These are phyloP conservation scores for Rotaria sp. DNA, from an alignment of 2,888 invertebrate genomes.

Conservation along the genomic window DNA sequence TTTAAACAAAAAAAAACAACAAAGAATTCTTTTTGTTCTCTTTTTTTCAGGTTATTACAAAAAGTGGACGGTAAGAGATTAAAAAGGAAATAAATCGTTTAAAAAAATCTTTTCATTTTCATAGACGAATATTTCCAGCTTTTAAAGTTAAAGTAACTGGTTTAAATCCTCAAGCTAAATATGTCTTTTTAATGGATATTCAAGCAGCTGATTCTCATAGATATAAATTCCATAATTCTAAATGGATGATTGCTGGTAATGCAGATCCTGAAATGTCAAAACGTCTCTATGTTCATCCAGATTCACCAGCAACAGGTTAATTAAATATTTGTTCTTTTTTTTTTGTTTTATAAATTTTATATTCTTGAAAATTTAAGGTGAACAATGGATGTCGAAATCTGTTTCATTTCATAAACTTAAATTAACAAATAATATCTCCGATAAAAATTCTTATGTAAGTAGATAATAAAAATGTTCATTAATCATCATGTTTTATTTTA, in stretches of 20 bases:
- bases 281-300: conserved; percentile 96
- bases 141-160: conserved; percentile 98
- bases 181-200: conserved; percentile 95
- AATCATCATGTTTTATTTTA: neutral
- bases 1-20: neutral
- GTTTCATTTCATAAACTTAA: conserved; percentile 98
- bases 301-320: conserved; percentile 75
- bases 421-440: conserved; percentile 97
- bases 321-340: neutral
- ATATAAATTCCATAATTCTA: conserved; percentile 59
- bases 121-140: conserved; percentile 99
- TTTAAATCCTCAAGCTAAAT: conserved; percentile 94
- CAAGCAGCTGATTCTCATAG: conserved; percentile 94
- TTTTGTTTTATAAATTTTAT: neutral
- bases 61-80: neutral
- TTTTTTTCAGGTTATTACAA: conserved; percentile 40
- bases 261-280: conserved; percentile 97
- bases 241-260: conserved; percentile 79
- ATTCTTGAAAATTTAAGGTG: conserved; percentile 57
- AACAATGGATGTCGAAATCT: conserved; percentile 99
- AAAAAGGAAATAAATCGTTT: too few species aligned
- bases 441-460: conserved; percentile 98
- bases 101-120: conserved; percentile 47
- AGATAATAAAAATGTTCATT: neutral
- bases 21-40: neutral